Percentiles rank a stretch among this genome's conserved stretches.
Evolutionary conservation across 2,797 vertebrate genomes (phyloP).

Genomic region (Chelmon rostratus): DNA sequence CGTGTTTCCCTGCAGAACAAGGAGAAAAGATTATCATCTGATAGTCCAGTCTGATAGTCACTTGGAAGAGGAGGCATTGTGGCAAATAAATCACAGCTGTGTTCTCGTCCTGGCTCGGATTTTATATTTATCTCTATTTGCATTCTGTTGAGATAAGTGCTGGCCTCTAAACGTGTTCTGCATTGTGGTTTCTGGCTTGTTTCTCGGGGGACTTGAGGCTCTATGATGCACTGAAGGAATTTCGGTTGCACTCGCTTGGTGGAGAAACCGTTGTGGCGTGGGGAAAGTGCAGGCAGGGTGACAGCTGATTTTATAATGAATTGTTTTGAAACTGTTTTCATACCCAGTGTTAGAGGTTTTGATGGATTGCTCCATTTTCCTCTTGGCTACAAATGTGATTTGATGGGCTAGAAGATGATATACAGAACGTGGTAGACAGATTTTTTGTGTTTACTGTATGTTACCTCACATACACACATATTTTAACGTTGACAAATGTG

Average conservation of each 20-base stretch:
- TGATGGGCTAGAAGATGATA: conserved; percentile 1
- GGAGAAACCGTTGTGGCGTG: conserved; percentile 9
- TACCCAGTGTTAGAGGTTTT: conserved; percentile 24
- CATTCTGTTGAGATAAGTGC: conserved; percentile 52
- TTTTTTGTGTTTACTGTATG: conserved; percentile 35
- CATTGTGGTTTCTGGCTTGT: conserved; percentile 66
- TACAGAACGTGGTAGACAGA: conserved; percentile 18
- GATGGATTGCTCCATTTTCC: conserved; percentile 20
- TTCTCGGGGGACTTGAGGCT: conserved; percentile 44
- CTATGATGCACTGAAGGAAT: conserved; percentile 48
- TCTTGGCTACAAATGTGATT: conserved; percentile 16
- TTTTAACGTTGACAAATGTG: conserved; percentile 42
- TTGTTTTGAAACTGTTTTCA: conserved; percentile 23
- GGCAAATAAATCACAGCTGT: conserved; percentile 73
- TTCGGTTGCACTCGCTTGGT: conserved; percentile 45
- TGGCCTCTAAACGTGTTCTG: conserved; percentile 60
- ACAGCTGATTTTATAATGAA: conserved; percentile 39
- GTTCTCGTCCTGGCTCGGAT: conserved; percentile 56
- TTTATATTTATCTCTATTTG: conserved; percentile 60
- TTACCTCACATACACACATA: conserved; percentile 39
- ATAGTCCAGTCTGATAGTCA: conserved; percentile 48
- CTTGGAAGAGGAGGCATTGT: conserved; percentile 41
- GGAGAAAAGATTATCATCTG: conserved; percentile 42
- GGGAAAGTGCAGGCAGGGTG: conserved; percentile 4
- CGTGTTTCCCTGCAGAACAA: conserved; percentile 34